Base-by-base conservation (phyloP, 1,140 invertebrate species). In the Drosophila elegans region DNA sequence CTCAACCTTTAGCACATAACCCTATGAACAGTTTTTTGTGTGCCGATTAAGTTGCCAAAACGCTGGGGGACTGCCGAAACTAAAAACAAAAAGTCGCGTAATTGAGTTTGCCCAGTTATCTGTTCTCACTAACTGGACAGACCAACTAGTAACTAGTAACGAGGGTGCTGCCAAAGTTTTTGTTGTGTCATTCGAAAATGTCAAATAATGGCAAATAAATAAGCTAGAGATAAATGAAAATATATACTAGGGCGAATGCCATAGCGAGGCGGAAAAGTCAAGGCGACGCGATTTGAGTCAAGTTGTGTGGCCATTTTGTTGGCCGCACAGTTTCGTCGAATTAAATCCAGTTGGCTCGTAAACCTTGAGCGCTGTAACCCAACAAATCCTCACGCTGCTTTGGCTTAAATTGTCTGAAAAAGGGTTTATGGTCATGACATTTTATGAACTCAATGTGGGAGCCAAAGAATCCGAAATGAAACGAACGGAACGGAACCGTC, bases 321-420 rank as follows among this genome's bases (percentile, higher is more conserved):
- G 79, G 53, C 83, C 78, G 82, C 82, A 82, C 74, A 80, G 74
- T 84, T 85, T 85, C 59, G 78, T 76, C 76, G 75, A 88, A 86
- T 88, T 81, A 84, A 88, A 84, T 89, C 84, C 84, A 89, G 73
- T 68, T 69, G 52, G 82, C 80, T 88, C 84, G 80, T 88, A 88
- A 88, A 88, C 76, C 83, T 83, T 73, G 60, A 76, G 72, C 59
- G 66, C 66, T 36, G 55, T 49, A 72, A 55, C 55, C 44, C 76
- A 75, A 56, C 77, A 89, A 84, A 83, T 89, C 84, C 80, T 67
- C 76, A 68, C 56, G 67, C 76, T 80, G 69, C 55, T 68, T 88
- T 83, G 84, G 84, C 84, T 88, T 88, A 88, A 88, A 89, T 88
- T 89, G 84, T 84, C 85, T 88, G 84, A 89, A 78, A 88, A 88